Conservation (phyloP, 2,888 invertebrate species). For the Eulithis prunata region DNA sequence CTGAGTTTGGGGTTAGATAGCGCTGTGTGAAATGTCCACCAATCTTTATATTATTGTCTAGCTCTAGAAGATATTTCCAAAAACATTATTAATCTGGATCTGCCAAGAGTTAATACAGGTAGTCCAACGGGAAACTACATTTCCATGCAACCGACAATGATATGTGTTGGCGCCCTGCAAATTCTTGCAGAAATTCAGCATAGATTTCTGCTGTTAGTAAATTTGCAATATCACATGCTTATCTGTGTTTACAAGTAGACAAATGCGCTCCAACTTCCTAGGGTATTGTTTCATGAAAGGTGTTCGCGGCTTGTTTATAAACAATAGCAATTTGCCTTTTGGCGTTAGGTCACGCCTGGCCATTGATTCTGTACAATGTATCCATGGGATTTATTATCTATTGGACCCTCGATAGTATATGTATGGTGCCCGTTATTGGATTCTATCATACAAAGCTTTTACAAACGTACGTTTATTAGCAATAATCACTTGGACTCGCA, state of each 20-base stretch:
- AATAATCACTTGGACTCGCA: conserved; percentile 7
- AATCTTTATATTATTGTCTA: too few relatives aligned
- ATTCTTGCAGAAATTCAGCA: conserved; percentile 32
- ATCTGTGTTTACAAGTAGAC: conserved; percentile 50
- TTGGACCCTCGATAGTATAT: conserved; percentile 43
- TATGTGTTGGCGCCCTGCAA: conserved; percentile 40
- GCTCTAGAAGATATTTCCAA: conserved; percentile 8
- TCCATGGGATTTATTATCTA: conserved; percentile 51
- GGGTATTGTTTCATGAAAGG: conserved; percentile 68
- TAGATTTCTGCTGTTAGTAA: conserved; percentile 34
- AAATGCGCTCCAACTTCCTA: conserved; percentile 65
- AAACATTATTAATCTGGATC: conserved; percentile 33
- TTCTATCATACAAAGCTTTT: conserved; percentile 25
- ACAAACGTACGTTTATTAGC: conserved; percentile 23
- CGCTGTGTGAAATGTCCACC: too few relatives aligned
- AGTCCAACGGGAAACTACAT: conserved; percentile 40
- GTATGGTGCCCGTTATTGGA: conserved; percentile 31
- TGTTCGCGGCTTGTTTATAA: conserved; percentile 69
- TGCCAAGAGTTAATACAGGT: conserved; percentile 37
- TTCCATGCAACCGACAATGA: conserved; percentile 34
- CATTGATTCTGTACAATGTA: conserved; percentile 60
- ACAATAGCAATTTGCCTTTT: conserved; percentile 74
- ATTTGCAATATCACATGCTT: conserved; percentile 44
- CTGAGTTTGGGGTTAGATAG: too few relatives aligned
- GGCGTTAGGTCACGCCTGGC: conserved; percentile 69